Conservation (phyloP, 92 coral and sea anemone species). For the Isaurus tuberculatus region DNA sequence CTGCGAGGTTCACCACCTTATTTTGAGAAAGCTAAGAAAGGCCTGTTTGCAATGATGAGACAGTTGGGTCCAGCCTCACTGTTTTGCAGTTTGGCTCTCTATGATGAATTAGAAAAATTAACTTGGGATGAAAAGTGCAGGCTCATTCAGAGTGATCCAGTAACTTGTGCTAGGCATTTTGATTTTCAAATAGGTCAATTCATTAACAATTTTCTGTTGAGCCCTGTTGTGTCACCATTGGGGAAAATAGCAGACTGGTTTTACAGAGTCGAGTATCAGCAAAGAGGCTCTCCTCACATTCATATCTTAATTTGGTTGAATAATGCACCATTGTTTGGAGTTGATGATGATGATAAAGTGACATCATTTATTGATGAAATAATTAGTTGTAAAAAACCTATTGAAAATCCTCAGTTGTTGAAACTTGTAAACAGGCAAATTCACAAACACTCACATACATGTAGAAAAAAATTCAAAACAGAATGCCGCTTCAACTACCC, state of each 20-base stretch:
- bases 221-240: constrained; percentile 29
- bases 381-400: constrained; percentile 2
- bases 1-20: constrained; percentile 62
- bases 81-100: neutral
- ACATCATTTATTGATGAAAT: neutral
- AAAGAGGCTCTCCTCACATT: constrained; percentile 8
- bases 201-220: constrained; percentile 32
- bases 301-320: neutral
- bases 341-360: neutral
- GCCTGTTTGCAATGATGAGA: constrained; percentile 46
- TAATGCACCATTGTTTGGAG: neutral
- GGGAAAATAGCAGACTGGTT: constrained; percentile 17
- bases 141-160: constrained; percentile 7
- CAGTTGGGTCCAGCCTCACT: constrained; percentile 58
- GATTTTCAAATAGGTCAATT: constrained; percentile 11
- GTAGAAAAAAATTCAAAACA: neutral
- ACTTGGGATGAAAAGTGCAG: constrained; percentile 33
- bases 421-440: constrained; percentile 6
- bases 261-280: constrained; percentile 5
- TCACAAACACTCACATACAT: neutral
- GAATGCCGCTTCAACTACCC: neutral
- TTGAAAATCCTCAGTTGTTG: neutral
- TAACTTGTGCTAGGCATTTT: constrained; percentile 15
- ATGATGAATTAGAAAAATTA: constrained; percentile 29
- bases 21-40: constrained; percentile 43